These are phyloP conservation scores for Poecile montanus DNA, from an alignment of 2,797 vertebrate genomes.

Conservation along the genomic window DNA sequence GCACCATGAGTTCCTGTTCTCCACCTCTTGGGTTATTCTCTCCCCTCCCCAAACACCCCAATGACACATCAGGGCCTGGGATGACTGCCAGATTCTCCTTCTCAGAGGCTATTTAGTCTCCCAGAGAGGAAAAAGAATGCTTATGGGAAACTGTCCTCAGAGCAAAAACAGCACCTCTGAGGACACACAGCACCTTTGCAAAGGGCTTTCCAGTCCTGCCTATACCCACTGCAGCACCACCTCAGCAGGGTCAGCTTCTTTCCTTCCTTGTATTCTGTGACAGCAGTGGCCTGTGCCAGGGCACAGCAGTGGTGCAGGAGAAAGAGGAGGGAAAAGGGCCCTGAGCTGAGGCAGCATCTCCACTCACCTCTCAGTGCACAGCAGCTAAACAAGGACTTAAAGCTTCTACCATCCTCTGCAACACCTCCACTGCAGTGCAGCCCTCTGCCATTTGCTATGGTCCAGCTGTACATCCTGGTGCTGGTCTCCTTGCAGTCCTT, in stretches of 20 bases:
- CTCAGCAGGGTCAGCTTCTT: neutral
- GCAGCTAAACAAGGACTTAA: neutral
- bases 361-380: neutral
- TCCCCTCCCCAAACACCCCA: neutral
- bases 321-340: neutral
- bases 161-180: neutral
- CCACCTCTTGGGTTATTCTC: neutral
- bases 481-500: neutral
- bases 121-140: neutral
- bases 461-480: neutral
- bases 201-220: neutral
- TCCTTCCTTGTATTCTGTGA: neutral
- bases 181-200: neutral
- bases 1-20: neutral
- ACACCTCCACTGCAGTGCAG: neutral
- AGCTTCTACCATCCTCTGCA: neutral
- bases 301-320: neutral
- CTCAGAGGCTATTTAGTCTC: neutral
- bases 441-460: neutral
- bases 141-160: neutral
- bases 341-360: neutral
- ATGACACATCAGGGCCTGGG: neutral
- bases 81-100: neutral
- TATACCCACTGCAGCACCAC: neutral
- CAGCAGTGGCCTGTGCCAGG: neutral